phyloP scores from a whole-genome alignment of 2,888 invertebrate species.

The Druceiella hillmani region DNA sequence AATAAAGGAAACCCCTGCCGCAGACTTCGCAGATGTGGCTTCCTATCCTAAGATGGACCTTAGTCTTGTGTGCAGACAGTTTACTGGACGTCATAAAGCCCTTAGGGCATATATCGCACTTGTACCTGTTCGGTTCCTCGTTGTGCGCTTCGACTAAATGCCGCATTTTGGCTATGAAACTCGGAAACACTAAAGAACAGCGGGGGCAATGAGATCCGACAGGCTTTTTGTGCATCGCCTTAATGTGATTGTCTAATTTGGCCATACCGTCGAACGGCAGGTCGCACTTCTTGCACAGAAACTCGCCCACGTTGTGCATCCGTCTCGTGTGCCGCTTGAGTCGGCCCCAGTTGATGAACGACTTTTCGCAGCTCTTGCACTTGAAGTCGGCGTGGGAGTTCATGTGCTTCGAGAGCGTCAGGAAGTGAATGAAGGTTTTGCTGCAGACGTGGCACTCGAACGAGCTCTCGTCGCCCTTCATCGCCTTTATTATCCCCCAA shows the following conservation, averaged over 20 bases:
- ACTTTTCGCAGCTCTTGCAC: constrained; percentile 49
- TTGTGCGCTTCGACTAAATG: constrained; percentile 45
- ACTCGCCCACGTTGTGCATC: constrained; percentile 47
- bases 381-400: constrained; percentile 48
- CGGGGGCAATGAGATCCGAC: constrained; percentile 41
- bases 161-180: constrained; percentile 43
- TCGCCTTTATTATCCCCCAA: too few relatives aligned
- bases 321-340: constrained; percentile 47
- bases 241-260: constrained; percentile 42
- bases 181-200: constrained; percentile 39
- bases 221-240: constrained; percentile 43
- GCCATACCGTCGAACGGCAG: constrained; percentile 42
- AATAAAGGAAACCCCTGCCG: constrained; percentile 48
- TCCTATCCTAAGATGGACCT: constrained; percentile 43
- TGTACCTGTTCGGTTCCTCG: constrained; percentile 43
- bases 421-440: too few relatives aligned
- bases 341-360: constrained; percentile 47
- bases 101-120: constrained; percentile 44
- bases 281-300: constrained; percentile 38
- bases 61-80: constrained; percentile 39
- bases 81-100: constrained; percentile 48
- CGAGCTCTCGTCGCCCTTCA: too few relatives aligned
- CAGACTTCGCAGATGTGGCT: constrained; percentile 50
- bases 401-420: constrained; percentile 47
- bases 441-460: too few relatives aligned